Base-by-base conservation (phyloP, 2,113 vertebrate genomes). In the Grammomys dolichurus region DNA sequence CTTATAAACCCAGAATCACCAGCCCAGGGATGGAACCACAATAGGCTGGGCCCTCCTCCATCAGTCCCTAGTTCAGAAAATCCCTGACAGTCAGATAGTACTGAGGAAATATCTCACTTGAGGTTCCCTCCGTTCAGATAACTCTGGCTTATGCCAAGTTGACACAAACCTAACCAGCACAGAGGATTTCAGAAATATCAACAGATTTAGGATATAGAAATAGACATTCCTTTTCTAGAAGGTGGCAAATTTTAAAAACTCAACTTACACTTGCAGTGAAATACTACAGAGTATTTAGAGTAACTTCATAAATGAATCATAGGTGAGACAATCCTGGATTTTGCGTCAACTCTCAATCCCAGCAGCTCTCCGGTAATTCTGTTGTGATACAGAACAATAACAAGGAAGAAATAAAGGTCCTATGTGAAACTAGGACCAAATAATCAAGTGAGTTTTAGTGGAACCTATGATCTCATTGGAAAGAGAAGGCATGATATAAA, bases 391-490 rank as follows among this genome's bases (percentile, higher is more conserved):
- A 60, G 5, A 70, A 67, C 60, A 7, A 43, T 26, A 90, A 48
- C 14, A 81, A 81, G 22, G 8, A 72, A 84, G 20, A 46, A 84
- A 84, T 81, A 88, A 95, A 85, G 28, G 80, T 40, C 40, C 40
- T 89, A 48, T 87, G 87, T 8, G 70, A 72, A 72, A 72, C 36
- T 20, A n/a, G 97, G 36, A 77, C 63, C 72, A 96, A 95, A 94
- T 78, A 96, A 86, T 91, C 73, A 94, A 48, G 16, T 48, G 63
- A 11, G 2, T 88, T 93, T 69, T 31, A 65, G n/a, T 93, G 84
- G 96, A 92, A 97, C 97, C 90, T 96, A 5, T 97, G 40, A 95
- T 97, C 87, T 90, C 92, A 89, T 94, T 81, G 96, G 86, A 40
- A 93, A 93, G 90, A 95, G 31, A 91, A 95, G 92, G 88, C 0